Evolutionary conservation across 2,888 invertebrate species (phyloP), one percentile per base, ranked within the genome.

Genomic region (Megastigmus dorsalis): DNA sequence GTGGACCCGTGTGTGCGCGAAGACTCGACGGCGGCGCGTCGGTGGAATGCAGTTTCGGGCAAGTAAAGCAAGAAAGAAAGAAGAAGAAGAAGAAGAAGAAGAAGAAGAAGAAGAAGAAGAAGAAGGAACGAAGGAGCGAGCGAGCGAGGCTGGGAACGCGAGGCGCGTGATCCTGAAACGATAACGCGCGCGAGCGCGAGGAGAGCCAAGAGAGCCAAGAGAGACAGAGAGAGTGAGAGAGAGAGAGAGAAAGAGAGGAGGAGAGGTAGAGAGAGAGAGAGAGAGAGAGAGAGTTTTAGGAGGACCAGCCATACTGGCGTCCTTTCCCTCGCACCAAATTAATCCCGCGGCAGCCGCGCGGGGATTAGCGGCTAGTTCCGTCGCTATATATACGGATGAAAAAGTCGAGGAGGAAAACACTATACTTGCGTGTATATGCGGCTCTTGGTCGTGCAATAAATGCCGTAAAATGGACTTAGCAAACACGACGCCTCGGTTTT

Each of bases 111-210:
- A 50, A 38, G 65, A 69, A 60, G 36, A 36, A 66, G 57, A 30
- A 45, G 43, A 52, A 20, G 7, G 36, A n/a, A n/a, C n/a, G n/a
- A n/a, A n/a, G n/a, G 28, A 43, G 50, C n/a, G 63, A 70, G 71
- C 67, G 75, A 77, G 68, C 75, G 73, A 52, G 23, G 75, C 80
- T 80, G 75, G 81, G 79, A 80, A 79, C 80, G 74, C 59, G 66
- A 55, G 48, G 67, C 28, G 79, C 80, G 74, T 79, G 83, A 83
- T 83, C 80, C 79, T 73, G 76, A 79, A 77, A 79, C 82, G 83
- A 83, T 83, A 83, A 77, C 76, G 76, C 67, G 78, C 65, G 77
- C 41, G 75, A 69, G 74, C 78, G 77, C 72, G 77, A 71, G 72
- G 70, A 69, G 75, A 20, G 15, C 60, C 57, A n/a, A n/a, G n/a